Percentiles rank a stretch among this genome's conserved stretches.
Conservation (phyloP, 2,797 vertebrate species). For the Tenualosa ilisha region DNA sequence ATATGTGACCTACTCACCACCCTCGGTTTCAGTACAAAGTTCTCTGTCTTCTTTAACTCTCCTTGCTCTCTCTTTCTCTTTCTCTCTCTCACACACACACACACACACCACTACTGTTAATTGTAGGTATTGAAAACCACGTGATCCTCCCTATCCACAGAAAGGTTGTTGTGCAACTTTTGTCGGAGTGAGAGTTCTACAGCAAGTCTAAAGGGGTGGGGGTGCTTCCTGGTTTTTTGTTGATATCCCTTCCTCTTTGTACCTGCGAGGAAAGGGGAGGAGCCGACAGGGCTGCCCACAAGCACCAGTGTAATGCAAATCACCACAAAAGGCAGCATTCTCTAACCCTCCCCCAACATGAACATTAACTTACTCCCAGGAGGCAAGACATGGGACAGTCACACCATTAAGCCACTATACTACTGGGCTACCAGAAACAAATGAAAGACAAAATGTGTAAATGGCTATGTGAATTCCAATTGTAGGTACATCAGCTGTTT, state of each 20-base stretch:
- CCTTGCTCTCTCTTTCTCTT: conserved; percentile 31
- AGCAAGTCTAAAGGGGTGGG: background rate
- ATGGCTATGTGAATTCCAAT: background rate
- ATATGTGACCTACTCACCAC: background rate
- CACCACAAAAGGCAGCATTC: conserved; percentile 43
- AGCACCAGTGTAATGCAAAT: conserved; percentile 24
- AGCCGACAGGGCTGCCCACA: background rate
- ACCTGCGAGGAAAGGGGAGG: conserved; percentile 31
- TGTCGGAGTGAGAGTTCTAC: background rate
- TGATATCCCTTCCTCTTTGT: conserved; percentile 27
- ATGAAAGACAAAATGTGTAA: background rate
- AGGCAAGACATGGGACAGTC: conserved; percentile 35
- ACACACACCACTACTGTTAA: conserved; percentile 44
- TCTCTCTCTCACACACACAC: conserved; percentile 33
- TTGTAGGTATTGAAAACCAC: conserved; percentile 46
- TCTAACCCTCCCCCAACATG: conserved; percentile 37
- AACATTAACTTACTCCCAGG: conserved; percentile 12
- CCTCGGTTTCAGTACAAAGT: background rate
- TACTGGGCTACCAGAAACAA: background rate
- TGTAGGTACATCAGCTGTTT: background rate
- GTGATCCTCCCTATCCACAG: conserved; percentile 53
- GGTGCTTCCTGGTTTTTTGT: conserved; percentile 44
- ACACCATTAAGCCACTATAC: conserved; percentile 28
- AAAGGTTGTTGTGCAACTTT: conserved; percentile 45
- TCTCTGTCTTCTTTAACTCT: background rate